Base-by-base conservation (phyloP, 2,888 invertebrate genomes). In the Apamea monoglypha region DNA sequence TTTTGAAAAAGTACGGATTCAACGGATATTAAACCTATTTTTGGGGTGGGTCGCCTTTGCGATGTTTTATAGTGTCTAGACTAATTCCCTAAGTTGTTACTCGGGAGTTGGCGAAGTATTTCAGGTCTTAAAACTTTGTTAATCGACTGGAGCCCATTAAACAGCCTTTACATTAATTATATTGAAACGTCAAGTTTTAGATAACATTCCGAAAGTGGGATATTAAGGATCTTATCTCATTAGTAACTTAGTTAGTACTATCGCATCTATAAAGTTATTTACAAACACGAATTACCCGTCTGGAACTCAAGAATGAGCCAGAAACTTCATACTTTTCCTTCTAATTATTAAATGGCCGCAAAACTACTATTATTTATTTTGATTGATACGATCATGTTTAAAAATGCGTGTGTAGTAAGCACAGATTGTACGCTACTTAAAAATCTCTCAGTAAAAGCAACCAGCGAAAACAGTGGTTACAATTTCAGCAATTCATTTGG, bases 41-140 rank as follows among this genome's bases (percentile, higher is more conserved):
- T 84, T 78, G 66, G 67, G 67, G 79, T 77, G 74, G 73, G 68
- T 40, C 68, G 72, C 72, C 86, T 81, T 80, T 56, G 53, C 56
- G 83, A 78, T 86, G 84, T 87, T 90, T 90, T 90, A 90, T 89
- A 75, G 86, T 78, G 89, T 89, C 89, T 89, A 89, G 89, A 90
- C 89, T 75, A 82, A 86, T 84, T 80, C 59, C 4, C 63, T 72
- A 74, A 85, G 76, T 82, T 76, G 72, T 82, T 74, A 76, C 79
- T 80, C n/a, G 18, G 32, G 29, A 63, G n/a, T 78, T 76, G 36
- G 53, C 61, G 59, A 78, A 86, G 68, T 66, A 77, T 83, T 63
- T 69, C n/a, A 81, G 68, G 78, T 77, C 76, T 74, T 82, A 74
- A 80, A 88, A 87, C 76, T 82, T 86, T 76, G 68, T 4, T 80